These are phyloP conservation scores for Hymenochirus boettgeri DNA, from an alignment of 2,113 vertebrate species.

Conservation along the genomic window DNA sequence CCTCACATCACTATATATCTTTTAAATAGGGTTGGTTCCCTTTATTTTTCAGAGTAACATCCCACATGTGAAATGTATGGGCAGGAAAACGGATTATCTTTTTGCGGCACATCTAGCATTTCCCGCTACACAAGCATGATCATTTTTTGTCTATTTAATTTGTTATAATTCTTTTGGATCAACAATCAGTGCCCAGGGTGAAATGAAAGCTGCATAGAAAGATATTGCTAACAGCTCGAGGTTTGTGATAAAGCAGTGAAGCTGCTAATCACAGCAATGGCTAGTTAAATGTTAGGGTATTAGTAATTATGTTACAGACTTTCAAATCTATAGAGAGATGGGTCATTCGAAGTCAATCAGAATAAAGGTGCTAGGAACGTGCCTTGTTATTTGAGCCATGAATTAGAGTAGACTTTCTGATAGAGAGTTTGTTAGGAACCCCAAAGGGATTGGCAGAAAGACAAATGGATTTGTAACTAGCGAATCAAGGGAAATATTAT, in stretches of 20 bases:
- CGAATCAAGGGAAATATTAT: too few relatives aligned
- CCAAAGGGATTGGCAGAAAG: neutral
- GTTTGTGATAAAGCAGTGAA: conserved; percentile 6
- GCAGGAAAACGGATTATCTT: too few relatives aligned
- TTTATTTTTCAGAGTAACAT: too few relatives aligned
- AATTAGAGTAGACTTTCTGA: neutral
- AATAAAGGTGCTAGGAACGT: neutral
- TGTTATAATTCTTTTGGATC: conserved; percentile 26
- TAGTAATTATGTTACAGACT: conserved; percentile 3
- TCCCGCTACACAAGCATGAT: conserved; percentile 13
- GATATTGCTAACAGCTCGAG: conserved; percentile 17
- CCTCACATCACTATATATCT: too few relatives aligned
- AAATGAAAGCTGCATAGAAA: neutral
- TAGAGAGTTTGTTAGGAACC: neutral
- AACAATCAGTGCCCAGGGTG: conserved; percentile 13
- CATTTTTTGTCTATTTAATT: conserved; percentile 32
- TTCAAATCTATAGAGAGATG: neutral
- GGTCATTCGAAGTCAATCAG: neutral
- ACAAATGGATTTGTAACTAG: too few relatives aligned
- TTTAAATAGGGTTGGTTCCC: too few relatives aligned
- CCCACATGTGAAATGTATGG: too few relatives aligned
- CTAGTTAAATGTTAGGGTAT: conserved; percentile 15
- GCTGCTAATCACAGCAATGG: conserved; percentile 4
- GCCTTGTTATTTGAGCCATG: neutral
- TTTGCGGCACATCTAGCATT: too few relatives aligned